A percentile compares a stretch with the other conserved stretches of the same genome.
These are phyloP conservation scores for Rhagonycha lutea DNA, from an alignment of 2,888 invertebrate genomes.

Conservation along the genomic window DNA sequence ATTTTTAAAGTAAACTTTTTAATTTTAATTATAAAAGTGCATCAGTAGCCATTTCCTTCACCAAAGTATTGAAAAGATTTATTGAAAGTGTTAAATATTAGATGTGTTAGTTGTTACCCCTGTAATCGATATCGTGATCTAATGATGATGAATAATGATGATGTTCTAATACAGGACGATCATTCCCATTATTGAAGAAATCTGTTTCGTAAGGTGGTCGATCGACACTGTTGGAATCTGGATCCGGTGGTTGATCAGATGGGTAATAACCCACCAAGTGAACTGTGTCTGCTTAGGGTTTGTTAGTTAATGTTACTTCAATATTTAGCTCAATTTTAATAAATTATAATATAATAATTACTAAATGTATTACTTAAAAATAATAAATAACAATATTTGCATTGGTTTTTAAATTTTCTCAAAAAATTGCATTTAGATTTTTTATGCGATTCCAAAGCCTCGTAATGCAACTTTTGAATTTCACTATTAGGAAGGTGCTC, in stretches of 20 bases:
- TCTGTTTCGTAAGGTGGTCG: slow-evolving; percentile 42
- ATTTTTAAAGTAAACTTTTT: too few species aligned
- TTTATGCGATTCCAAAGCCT: neutral
- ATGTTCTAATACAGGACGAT: slow-evolving; percentile 37
- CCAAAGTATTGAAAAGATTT: neutral
- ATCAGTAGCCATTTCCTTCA: neutral
- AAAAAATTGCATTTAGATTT: neutral
- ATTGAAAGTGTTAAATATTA: slow-evolving; percentile 7
- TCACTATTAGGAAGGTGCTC: neutral
- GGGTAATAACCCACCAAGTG: slow-evolving; percentile 55
- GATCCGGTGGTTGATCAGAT: slow-evolving; percentile 42
- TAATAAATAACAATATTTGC: neutral
- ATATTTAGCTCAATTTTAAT: neutral
- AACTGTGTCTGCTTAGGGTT: slow-evolving; percentile 47
- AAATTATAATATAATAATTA: slow-evolving; percentile 4
- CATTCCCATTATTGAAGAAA: slow-evolving; percentile 36
- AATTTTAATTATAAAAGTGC: neutral
- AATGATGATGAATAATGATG: slow-evolving; percentile 36
- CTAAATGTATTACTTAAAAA: neutral
- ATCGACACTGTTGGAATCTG: slow-evolving; percentile 51
- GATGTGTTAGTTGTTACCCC: slow-evolving; percentile 33
- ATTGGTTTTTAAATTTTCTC: neutral
- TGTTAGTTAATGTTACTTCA: slow-evolving; percentile 19
- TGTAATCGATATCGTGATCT: slow-evolving; percentile 33
- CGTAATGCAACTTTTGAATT: neutral